Base-by-base conservation (phyloP, 2,797 vertebrate genomes). In the Pantherophis alleghaniensis region DNA sequence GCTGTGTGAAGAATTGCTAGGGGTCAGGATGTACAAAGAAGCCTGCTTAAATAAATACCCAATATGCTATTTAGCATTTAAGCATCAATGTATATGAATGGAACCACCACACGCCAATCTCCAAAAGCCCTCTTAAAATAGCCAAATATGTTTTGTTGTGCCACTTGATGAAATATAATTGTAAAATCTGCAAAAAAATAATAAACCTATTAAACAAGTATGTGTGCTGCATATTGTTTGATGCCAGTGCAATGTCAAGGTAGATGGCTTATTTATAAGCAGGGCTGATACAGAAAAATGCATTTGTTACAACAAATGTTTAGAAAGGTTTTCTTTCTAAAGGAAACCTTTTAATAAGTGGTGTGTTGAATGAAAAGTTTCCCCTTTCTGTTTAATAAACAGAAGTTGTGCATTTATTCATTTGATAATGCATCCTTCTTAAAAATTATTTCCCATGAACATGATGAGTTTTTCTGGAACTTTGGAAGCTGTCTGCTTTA, bases 181-280 rank as follows among this genome's bases (percentile, higher is more conserved):
- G 96, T 97, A 95, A 95, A 97, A 96, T 47, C 60, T 96, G 90
- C 87, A 97, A 97, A 96, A 96, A 96, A 95, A 66, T 66, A 66
- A 98, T 98, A 98, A 98, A 98, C 96, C 95, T 96, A 95, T 97
- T 97, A 96, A 97, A 94, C 91, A 95, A 97, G 96, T 96, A 90
- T 83, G 93, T 96, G 93, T 97, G 95, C 74, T 97, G 94, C 92
- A 95, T 94, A 93, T 96, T 97, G 95, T 90, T 97, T 97, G 96
- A 97, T 97, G 95, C 89, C 93, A 96, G 86, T 94, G 79, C 20
- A 95, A 53, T 20, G 61, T 92, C 74, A 96, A 94, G 96, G 95
- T 60, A 91, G 93, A 89, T 96, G 92, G n/a, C 95, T 97, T 97
- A 95, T 94, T 94, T 94, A 83, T 59, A 96, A 92, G 51, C 69